Conservation (phyloP, 2,113 vertebrate genomes). For the Cheirogaleus medius region DNA sequence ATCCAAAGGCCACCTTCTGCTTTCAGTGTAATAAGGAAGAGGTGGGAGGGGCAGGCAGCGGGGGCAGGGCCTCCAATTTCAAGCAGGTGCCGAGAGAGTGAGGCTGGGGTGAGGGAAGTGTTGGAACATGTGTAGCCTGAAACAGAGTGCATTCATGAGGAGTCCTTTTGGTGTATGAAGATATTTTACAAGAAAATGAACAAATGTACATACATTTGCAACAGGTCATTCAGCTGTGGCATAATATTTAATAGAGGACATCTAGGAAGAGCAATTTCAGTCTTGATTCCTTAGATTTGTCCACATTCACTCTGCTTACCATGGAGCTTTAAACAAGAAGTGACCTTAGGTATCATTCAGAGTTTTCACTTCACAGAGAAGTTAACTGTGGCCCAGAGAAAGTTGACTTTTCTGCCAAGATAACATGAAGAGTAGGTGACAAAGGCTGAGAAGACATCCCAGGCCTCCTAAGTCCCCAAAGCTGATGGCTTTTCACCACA, state of each 20-base stretch:
- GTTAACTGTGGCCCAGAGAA: not conserved
- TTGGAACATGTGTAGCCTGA: not conserved
- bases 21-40: not conserved
- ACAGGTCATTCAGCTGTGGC: not conserved
- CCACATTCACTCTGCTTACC: not conserved
- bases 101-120: not conserved
- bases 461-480: not conserved
- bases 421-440: not conserved
- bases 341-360: not conserved
- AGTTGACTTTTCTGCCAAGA: not conserved
- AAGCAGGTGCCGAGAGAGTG: no score
- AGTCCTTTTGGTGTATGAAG: not conserved
- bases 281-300: not conserved
- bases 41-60: not conserved
- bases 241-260: not conserved
- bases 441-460: not conserved
- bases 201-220: accelerated
- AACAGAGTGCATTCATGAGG: not conserved
- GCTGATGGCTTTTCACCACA: not conserved
- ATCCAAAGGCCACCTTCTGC: not conserved
- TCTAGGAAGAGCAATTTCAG: not conserved
- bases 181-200: not conserved
- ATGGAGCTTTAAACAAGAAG: constrained; percentile 19
- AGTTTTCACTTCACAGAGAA: not conserved
- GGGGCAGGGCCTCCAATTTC: not conserved